A percentile compares a stretch with the other conserved stretches of the same genome.
phyloP scores from a whole-genome alignment of 1,140 invertebrate species.

The Harlomillsia oculata region DNA sequence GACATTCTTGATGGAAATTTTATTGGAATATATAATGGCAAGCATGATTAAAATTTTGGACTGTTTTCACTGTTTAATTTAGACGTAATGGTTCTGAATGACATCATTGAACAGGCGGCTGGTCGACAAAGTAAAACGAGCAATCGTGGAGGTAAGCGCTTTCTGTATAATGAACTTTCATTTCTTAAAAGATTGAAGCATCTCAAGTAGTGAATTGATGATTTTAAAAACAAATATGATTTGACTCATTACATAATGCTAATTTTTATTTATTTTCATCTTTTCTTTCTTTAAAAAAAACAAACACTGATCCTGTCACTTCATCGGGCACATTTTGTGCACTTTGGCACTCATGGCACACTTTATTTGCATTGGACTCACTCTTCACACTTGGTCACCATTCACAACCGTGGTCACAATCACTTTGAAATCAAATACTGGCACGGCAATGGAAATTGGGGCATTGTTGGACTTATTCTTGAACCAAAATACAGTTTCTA shows the following conservation, averaged over 20 bases:
- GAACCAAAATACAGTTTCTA: slow-evolving; percentile 54
- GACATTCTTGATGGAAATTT: not conserved
- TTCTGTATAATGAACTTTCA: slow-evolving; percentile 5
- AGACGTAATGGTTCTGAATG: slow-evolving; percentile 97
- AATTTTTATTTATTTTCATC: no score
- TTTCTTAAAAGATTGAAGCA: no score
- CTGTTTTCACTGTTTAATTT: slow-evolving; percentile 37
- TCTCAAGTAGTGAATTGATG: no score
- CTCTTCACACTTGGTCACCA: no score
- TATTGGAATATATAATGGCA: not conserved
- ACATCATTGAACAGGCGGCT: slow-evolving; percentile 92
- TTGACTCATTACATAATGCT: no score
- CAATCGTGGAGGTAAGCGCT: slow-evolving; percentile 77
- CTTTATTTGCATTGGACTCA: no score
- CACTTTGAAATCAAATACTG: no score
- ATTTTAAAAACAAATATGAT: no score
- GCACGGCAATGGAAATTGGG: not conserved
- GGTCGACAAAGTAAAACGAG: slow-evolving; percentile 66
- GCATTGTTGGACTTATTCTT: not conserved
- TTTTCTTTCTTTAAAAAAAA: no score
- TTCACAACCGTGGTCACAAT: no score
- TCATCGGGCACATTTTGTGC: not conserved
- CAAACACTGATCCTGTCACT: no score
- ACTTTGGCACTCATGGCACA: not conserved
- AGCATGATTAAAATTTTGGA: not conserved